Evolutionary conservation across 2,888 invertebrate species (phyloP).

Genomic region (Andrena dorsata): DNA sequence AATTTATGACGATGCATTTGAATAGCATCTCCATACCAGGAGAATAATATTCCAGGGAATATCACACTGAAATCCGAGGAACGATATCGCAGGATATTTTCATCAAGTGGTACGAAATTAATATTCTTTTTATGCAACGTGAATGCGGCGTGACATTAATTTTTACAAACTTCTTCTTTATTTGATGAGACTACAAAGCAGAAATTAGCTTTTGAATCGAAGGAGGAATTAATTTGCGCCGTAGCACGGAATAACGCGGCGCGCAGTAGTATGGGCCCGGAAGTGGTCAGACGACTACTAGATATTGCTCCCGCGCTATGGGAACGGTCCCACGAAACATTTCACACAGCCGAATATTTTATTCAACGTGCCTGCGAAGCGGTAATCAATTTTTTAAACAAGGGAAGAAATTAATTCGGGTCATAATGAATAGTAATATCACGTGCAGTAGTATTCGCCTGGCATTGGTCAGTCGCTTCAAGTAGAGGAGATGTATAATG

Average conservation of each 20-base stretch:
- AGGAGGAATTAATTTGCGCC: not conserved
- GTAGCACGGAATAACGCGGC: too few relatives aligned
- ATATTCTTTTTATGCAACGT: not conserved
- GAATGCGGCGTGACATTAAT: not conserved
- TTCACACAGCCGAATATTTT: too few relatives aligned
- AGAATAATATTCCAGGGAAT: not conserved
- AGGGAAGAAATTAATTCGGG: not conserved
- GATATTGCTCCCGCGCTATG: too few relatives aligned
- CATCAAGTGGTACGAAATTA: not conserved
- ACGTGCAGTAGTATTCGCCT: slow-evolving; percentile 1
- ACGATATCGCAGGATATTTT: not conserved
- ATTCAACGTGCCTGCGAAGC: too few relatives aligned
- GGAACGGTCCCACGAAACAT: too few relatives aligned
- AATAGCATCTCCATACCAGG: slow-evolving; percentile 2
- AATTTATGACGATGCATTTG: slow-evolving; percentile 1
- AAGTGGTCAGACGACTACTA: too few relatives aligned
- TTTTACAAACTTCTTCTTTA: not conserved
- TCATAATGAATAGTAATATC: not conserved
- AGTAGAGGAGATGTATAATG: slow-evolving; percentile 12
- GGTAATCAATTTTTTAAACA: not conserved
- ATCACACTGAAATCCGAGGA: not conserved
- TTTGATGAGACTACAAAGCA: not conserved
- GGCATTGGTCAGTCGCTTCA: not conserved
- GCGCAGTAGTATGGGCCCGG: too few relatives aligned
- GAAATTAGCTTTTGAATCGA: not conserved